Conservation (phyloP, 1,140 invertebrate species). For the Melanaphis sacchari region DNA sequence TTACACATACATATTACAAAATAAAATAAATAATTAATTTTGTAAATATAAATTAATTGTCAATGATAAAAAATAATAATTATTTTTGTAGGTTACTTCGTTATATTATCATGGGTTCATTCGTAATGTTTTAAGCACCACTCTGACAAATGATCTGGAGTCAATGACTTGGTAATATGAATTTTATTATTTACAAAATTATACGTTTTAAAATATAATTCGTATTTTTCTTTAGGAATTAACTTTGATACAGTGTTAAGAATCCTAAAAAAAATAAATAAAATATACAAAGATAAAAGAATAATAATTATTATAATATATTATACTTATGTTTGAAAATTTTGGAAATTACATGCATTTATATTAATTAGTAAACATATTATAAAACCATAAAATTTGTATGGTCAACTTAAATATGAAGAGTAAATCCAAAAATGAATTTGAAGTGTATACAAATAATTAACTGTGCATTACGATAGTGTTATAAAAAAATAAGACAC, state of each 20-base stretch:
- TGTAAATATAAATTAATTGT: background rate
- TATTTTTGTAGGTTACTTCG: background rate
- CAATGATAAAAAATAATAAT: background rate
- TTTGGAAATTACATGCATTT: background rate
- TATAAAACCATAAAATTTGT: background rate
- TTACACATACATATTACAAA: background rate
- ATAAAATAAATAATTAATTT: background rate
- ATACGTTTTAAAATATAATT: background rate
- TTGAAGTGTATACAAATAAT: background rate
- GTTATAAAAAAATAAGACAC: too few relatives aligned
- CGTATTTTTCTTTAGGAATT: background rate
- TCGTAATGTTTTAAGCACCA: constrained; percentile 28
- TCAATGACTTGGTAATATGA: background rate
- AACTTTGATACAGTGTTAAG: background rate
- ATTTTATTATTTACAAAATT: background rate
- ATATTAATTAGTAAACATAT: background rate
- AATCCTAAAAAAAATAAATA: background rate
- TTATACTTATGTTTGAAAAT: background rate
- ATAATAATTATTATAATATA: background rate
- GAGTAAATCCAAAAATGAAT: background rate
- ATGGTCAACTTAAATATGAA: background rate
- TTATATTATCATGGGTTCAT: background rate
- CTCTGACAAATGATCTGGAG: background rate
- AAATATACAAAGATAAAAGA: background rate
- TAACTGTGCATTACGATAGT: background rate